Percentiles rank a stretch among this genome's conserved stretches.
These are phyloP conservation scores for Temnothorax rugatulus DNA, from an alignment of 2,888 invertebrate genomes.

Conservation along the genomic window DNA sequence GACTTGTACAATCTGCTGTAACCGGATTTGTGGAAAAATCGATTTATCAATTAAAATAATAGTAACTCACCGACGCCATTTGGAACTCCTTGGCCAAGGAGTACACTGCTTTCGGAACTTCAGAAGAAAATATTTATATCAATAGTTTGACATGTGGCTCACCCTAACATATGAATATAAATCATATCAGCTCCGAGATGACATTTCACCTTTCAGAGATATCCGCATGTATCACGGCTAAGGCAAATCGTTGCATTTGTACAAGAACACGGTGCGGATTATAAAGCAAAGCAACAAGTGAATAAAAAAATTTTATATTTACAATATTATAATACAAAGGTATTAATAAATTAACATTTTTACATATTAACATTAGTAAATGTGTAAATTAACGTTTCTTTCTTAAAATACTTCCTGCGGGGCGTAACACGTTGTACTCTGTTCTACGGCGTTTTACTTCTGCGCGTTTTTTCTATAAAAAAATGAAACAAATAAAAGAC, in stretches of 20 bases:
- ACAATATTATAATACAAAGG: constrained; percentile 34
- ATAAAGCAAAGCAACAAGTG: not conserved
- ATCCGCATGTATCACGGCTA: constrained; percentile 61
- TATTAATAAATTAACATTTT: constrained; percentile 30
- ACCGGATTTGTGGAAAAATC: not conserved
- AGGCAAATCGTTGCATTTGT: constrained; percentile 65
- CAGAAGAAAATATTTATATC: constrained; percentile 76
- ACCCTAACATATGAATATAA: constrained; percentile 74
- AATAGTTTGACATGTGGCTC: constrained; percentile 73
- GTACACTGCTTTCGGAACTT: constrained; percentile 73
- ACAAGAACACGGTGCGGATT: constrained; percentile 6
- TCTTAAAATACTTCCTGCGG: constrained; percentile 86
- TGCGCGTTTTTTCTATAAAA: constrained; percentile 29
- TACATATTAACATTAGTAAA: constrained; percentile 22
- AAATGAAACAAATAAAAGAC: not conserved
- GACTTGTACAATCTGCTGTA: not conserved
- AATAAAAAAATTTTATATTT: constrained; percentile 40
- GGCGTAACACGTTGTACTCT: constrained; percentile 90
- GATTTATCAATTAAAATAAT: constrained; percentile 30
- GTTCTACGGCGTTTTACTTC: constrained; percentile 89
- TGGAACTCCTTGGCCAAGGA: constrained; percentile 63
- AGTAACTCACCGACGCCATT: constrained; percentile 80
- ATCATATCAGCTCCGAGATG: constrained; percentile 77
- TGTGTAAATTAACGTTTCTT: constrained; percentile 76
- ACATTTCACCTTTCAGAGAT: constrained; percentile 77